Evolutionary conservation across 2,797 vertebrate genomes (phyloP).

Genomic region (Cyclura pinguis): DNA sequence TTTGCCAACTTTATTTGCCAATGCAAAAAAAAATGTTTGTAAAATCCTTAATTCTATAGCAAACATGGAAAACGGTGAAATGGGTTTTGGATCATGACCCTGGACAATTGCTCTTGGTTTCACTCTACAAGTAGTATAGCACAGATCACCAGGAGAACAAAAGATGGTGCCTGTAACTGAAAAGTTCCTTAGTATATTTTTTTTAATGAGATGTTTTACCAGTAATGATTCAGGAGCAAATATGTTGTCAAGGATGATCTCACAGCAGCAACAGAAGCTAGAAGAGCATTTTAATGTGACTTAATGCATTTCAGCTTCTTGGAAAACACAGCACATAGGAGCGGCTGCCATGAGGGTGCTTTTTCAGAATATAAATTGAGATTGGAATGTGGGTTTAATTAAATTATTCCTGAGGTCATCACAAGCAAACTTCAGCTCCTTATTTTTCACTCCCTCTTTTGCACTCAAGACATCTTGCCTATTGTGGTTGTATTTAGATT

Average conservation of each 20-base stretch:
- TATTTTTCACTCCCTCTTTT: slow-evolving; percentile 63
- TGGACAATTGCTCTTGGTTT: not conserved
- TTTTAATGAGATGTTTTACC: slow-evolving; percentile 14
- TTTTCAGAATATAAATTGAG: slow-evolving; percentile 60
- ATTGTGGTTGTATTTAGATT: slow-evolving; percentile 33
- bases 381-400: slow-evolving; percentile 65
- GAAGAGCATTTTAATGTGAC: slow-evolving; percentile 45
- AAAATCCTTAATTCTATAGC: not conserved
- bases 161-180: not conserved
- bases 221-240: slow-evolving; percentile 3
- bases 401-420: slow-evolving; percentile 62
- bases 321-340: slow-evolving; percentile 54
- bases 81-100: not conserved
- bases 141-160: not conserved
- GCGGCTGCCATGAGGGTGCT: slow-evolving; percentile 40
- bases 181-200: slow-evolving; percentile 10
- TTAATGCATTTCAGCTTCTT: slow-evolving; percentile 63
- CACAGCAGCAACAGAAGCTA: slow-evolving; percentile 75
- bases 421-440: slow-evolving; percentile 63
- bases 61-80: not conserved
- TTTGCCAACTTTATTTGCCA: not conserved
- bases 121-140: not conserved
- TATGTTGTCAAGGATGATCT: slow-evolving; percentile 70
- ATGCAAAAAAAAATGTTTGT: not conserved
- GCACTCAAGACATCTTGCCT: slow-evolving; percentile 45